Evolutionary conservation across 2,888 invertebrate species (phyloP), one percentile per base, ranked within the genome.

Genomic region (Chloroclysta siterata): DNA sequence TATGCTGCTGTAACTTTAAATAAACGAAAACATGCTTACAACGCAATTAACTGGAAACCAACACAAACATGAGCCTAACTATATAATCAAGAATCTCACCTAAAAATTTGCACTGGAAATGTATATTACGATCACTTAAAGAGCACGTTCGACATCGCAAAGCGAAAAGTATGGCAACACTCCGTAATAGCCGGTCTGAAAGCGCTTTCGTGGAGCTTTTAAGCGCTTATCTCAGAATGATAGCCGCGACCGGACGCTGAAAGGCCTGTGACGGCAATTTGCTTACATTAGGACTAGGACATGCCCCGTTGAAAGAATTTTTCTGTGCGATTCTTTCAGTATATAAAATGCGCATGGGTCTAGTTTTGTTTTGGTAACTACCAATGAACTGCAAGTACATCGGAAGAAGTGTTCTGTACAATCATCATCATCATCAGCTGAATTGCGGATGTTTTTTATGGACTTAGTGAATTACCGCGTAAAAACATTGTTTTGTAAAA

Each of bases 171-270:
- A 81, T 78, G 79, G 80, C 78, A 84, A 80, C 80, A 82, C 79
- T 60, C 48, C 73, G 85, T 88, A 89, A 88, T 86, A 89, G 86
- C 84, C 81, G 77, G 82, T 81, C 86, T 90, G 88, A 90, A 90
- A 91, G 88, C 90, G 87, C 83, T 91, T 87, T 89, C 87, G 81
- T 84, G 84, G 87, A 84, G 93, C 93, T 92, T 92, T 92, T 92
- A 91, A 92, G 89, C 90, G 92, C 91, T 92, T 90, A 92, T 92
- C 93, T 90, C 90, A 88, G 85, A 90, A 90, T 90, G 93, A 92
- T 92, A 91, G 90, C 88, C 87, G 83, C 82, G 84, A 82, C 90
- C 89, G 90, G 89, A 88, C 88, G 86, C 80, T 89, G 91, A 88
- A 90, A 90, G 88, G 89, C 88, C 57, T 84, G 86, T 83, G 89